Percentiles rank a stretch among this genome's conserved stretches.
Evolutionary conservation across 2,797 vertebrate genomes (phyloP).

Genomic region (Platyrinchus mystaceus): DNA sequence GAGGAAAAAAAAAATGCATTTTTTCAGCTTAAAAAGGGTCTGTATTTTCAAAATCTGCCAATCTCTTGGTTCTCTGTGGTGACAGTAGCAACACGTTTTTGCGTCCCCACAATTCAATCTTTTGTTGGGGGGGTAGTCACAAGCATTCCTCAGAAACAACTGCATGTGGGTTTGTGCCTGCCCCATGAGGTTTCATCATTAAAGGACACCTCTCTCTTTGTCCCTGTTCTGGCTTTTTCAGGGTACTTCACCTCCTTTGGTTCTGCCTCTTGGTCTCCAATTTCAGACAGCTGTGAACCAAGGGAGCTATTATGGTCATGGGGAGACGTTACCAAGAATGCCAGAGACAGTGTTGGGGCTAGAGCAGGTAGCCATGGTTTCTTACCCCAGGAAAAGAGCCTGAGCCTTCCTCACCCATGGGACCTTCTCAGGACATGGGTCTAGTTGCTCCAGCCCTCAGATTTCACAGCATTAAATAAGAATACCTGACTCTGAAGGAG

Average conservation of each 20-base stretch:
- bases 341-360: neutral
- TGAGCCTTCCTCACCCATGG: neutral
- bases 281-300: neutral
- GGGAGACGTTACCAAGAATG: neutral
- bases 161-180: rapidly evolving
- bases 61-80: neutral
- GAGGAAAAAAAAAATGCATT: neutral
- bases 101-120: neutral
- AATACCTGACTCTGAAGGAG: neutral
- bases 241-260: neutral
- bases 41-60: neutral
- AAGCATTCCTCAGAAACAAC: neutral
- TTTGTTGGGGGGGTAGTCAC: neutral
- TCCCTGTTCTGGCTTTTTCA: neutral
- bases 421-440: neutral
- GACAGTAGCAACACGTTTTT: neutral
- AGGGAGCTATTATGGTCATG: rapidly evolving
- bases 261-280: rapidly evolving
- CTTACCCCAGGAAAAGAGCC: neutral
- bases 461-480: neutral
- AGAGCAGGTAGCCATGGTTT: neutral
- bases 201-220: neutral
- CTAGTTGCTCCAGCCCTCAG: neutral
- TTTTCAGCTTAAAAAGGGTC: neutral
- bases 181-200: neutral